These are phyloP conservation scores for Xestia rhomboidea DNA, from an alignment of 2,888 invertebrate species.

Conservation along the genomic window DNA sequence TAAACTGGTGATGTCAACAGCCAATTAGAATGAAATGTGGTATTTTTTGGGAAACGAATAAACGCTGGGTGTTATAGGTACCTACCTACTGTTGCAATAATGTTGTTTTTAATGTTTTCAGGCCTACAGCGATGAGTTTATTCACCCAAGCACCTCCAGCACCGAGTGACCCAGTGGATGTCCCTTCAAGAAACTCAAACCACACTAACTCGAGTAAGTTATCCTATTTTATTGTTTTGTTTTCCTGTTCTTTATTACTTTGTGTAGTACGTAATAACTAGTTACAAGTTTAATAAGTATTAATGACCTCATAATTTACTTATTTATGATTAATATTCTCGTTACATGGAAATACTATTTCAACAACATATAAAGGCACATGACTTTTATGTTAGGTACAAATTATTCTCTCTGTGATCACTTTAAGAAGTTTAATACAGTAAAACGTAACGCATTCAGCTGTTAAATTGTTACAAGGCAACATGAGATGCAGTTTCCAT, in stretches of 20 bases:
- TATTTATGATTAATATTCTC: conserved; percentile 43
- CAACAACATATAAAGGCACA: background rate
- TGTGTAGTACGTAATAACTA: background rate
- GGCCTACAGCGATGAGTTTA: conserved; percentile 92
- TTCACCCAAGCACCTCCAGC: conserved; percentile 91
- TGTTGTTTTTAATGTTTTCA: conserved; percentile 68
- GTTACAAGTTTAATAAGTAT: conserved; percentile 1
- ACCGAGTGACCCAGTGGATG: conserved; percentile 92
- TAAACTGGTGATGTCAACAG: background rate
- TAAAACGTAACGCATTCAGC: conserved; percentile 27
- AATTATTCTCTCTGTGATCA: background rate
- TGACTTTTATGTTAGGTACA: background rate
- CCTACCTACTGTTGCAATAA: background rate
- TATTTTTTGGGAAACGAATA: background rate
- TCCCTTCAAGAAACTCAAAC: conserved; percentile 86
- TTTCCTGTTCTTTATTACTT: conserved; percentile 44
- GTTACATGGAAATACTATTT: conserved; percentile 8
- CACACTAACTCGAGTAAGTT: conserved; percentile 78
- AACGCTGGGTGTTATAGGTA: background rate
- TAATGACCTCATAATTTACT: conserved; percentile 41
- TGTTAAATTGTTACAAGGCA: conserved; percentile 50
- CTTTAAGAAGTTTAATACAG: background rate
- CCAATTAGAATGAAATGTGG: background rate
- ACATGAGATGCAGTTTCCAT: conserved; percentile 49
- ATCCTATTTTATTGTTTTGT: conserved; percentile 15